These are phyloP conservation scores for Gouania willdenowi DNA, from an alignment of 2,797 vertebrate genomes.

Conservation along the genomic window DNA sequence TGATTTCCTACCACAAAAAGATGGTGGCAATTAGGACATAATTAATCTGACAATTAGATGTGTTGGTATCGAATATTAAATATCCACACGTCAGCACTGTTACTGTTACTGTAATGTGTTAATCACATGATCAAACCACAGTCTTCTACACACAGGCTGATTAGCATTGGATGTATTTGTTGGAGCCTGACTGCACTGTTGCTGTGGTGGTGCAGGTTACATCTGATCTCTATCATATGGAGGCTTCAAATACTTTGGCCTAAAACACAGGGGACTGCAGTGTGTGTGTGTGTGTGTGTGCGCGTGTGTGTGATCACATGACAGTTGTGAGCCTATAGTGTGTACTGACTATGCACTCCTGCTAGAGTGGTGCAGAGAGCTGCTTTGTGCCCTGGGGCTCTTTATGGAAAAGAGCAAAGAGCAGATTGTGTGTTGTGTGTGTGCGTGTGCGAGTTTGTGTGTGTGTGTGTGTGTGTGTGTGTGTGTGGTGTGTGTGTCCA, in stretches of 20 bases:
- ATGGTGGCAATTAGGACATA: too few relatives aligned
- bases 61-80: too few relatives aligned
- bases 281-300: too few relatives aligned
- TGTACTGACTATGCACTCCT: slow-evolving; percentile 49
- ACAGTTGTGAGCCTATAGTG: slow-evolving; percentile 62
- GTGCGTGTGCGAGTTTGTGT: not conserved
- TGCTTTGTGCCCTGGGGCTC: slow-evolving; percentile 33
- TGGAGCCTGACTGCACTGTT: slow-evolving; percentile 52
- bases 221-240: slow-evolving; percentile 83
- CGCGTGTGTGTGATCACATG: slow-evolving; percentile 78
- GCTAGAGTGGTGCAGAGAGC: slow-evolving; percentile 58
- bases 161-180: too few relatives aligned
- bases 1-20: too few relatives aligned
- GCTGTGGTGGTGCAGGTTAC: slow-evolving; percentile 73
- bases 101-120: too few relatives aligned
- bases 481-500: not conserved
- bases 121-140: too few relatives aligned
- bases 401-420: slow-evolving; percentile 4
- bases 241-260: slow-evolving; percentile 75
- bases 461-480: not conserved
- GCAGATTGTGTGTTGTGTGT: too few relatives aligned
- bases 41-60: too few relatives aligned
- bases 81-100: too few relatives aligned
- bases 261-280: slow-evolving; percentile 68
- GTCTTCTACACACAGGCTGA: slow-evolving; percentile 6